Evolutionary conservation across 2,113 vertebrate genomes (phyloP).

Genomic region (Myxocyprinus asiaticus): DNA sequence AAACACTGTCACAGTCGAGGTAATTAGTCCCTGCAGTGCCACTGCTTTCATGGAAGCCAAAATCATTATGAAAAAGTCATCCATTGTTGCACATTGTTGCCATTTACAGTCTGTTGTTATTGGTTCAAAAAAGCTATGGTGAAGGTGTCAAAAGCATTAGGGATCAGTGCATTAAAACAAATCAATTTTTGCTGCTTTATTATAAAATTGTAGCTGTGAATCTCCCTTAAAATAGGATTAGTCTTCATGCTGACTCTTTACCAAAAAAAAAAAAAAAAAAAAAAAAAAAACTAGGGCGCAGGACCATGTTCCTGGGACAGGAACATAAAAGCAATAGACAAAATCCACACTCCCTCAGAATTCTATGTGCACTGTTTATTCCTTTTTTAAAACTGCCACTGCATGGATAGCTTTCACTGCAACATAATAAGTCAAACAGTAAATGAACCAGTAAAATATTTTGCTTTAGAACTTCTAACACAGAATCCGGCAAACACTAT

Average conservation of each 20-base stretch:
- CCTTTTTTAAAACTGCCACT: background rate
- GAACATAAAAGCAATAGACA: background rate
- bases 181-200: background rate
- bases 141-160: background rate
- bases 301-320: no score
- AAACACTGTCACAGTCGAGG: constrained; percentile 47
- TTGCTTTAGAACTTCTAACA: background rate
- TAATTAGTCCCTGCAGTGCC: constrained; percentile 68
- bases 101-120: constrained; percentile 19
- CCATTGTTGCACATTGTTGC: constrained; percentile 41
- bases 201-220: background rate
- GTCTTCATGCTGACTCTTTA: background rate
- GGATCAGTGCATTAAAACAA: background rate
- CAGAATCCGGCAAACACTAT: background rate
- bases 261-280: no score
- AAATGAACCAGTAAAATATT: background rate
- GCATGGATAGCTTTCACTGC: background rate
- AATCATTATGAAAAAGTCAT: constrained; percentile 57
- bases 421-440: background rate
- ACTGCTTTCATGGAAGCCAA: constrained; percentile 50
- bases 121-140: background rate
- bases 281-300: no score
- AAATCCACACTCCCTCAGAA: background rate
- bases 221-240: background rate
- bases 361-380: background rate